Percentiles rank a stretch among this genome's conserved stretches.
Evolutionary conservation across 1,140 invertebrate species (phyloP).

Genomic region (Drosophila obscura): DNA sequence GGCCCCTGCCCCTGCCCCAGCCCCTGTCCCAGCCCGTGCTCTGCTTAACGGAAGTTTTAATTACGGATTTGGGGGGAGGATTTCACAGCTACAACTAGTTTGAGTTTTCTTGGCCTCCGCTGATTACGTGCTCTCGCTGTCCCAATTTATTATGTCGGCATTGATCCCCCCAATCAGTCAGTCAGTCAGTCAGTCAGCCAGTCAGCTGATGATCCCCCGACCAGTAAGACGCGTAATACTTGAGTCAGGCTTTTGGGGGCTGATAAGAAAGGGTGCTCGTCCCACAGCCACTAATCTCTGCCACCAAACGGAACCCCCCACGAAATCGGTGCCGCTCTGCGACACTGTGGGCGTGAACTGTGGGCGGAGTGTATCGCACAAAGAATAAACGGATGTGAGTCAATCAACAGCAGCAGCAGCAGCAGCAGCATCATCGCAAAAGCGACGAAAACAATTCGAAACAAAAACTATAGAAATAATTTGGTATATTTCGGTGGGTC

Average conservation of each 20-base stretch:
- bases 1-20: too few species aligned
- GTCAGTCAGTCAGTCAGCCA: too few species aligned
- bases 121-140: constrained; percentile 33
- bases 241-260: too few species aligned
- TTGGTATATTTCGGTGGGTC: constrained; percentile 14
- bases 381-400: constrained; percentile 50
- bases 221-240: too few species aligned
- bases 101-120: constrained; percentile 17
- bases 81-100: constrained; percentile 28
- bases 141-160: constrained; percentile 33
- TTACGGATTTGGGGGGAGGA: constrained; percentile 22
- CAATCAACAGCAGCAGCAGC: constrained; percentile 19
- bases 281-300: constrained; percentile 16
- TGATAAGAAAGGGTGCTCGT: too few species aligned
- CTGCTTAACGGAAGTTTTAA: constrained; percentile 34
- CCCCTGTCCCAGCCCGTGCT: background rate
- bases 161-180: constrained; percentile 29
- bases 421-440: background rate
- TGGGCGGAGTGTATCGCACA: constrained; percentile 27
- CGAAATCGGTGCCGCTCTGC: constrained; percentile 4
- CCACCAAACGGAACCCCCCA: constrained; percentile 21
- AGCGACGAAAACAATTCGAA: constrained; percentile 21
- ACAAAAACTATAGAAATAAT: constrained; percentile 31
- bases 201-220: constrained; percentile 3
- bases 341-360: background rate